Evolutionary conservation across 2,888 invertebrate genomes (phyloP), one percentile per base, ranked within the genome.

Genomic region (Cryptops parisi): DNA sequence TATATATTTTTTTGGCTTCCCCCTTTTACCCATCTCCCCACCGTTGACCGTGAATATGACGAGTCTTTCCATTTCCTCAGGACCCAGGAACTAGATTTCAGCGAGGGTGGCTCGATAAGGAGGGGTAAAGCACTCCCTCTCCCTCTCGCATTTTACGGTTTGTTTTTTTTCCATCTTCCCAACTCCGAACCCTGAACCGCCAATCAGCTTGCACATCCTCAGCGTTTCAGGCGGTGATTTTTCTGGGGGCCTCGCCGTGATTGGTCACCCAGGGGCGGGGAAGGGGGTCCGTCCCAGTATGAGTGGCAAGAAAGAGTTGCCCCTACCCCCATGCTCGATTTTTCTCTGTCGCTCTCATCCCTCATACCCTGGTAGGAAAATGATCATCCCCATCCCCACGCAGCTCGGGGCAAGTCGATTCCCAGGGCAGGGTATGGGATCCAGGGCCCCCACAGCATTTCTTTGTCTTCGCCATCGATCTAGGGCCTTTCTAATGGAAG

Each of bases 361-460:
- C n/a, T n/a, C n/a, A n/a, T 48, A 26, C 48, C 48, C 38, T 33
- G 48, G 48, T 48, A 38, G 27, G 33, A 48, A 48, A 48, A 48
- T 48, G 48, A 48, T 48, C 48, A 48, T 33, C 48, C 48, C 48
- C 48, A 38, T 48, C 38, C n/a, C n/a, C 48, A 48, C 9, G 48
- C 48, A 38, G 48, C 48, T 21, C 38, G 33, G n/a, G 48, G 27
- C 48, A 38, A 26, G 48, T 48, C 48, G 33, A 48, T 48, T 48
- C n/a, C n/a, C n/a, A n/a, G n/a, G n/a, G n/a, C n/a, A n/a, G 48
- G 23, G 17, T 33, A 23, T 48, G 33, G 48, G 38, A 48, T 33
- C 22, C 23, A 38, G 48, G 27, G 48, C 38, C 19, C 22, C 33
- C 38, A 38, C n/a, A 9, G 24, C 26, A 15, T 38, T 33, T 48